Base-by-base conservation (phyloP, 1,140 invertebrate species). In the Neodiprion lecontei region DNA sequence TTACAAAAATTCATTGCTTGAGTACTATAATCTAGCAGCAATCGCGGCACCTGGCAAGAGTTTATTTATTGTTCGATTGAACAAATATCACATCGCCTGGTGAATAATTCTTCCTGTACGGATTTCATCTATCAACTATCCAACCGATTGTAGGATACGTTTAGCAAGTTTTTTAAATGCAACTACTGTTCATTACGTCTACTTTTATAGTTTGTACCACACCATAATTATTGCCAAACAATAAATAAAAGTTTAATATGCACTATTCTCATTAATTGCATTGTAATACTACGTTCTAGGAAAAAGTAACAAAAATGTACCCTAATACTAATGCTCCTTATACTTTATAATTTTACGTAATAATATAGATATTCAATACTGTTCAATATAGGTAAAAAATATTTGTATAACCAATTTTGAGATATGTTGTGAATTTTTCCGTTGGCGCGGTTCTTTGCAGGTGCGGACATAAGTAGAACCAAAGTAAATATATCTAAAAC, bases 11-110 rank as follows among this genome's bases (percentile, higher is more conserved):
- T 12, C 53, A 61, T 17, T 61, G 53, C 53, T 12, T 61, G 11
- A 61, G 53, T 61, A 61, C 9, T 61, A 61, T 8, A 61, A 61
- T 61, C 11, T 61, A 12, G n/a, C n/a, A 61, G 4, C 28, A 61
- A 61, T 61, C 53, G n/a, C 9, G 1, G 53, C 53, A 12, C 11
- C 5, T 8, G 53, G n/a, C 11, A 14, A 9, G 53, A 61, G n/a
- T 61, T 61, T 61, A 61, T 61, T 61, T 61, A 61, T 40, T 61
- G 53, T 61, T 61, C 53, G n/a, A 61, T 9, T 17, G 53, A 61
- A 61, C 11, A 7, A 5, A 61, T 14, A 61, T 14, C 11, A 9
- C 53, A 17, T 12, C 53, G n/a, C 8, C 53, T 61, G 11, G 9
- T 61, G n/a, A 61, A 61, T 61, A 61, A 61, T 61, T 61, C 11